Evolutionary conservation across 1,140 invertebrate genomes (phyloP), one percentile per base, ranked within the genome.

Genomic region (Stenopsyche tienmushanensis): DNA sequence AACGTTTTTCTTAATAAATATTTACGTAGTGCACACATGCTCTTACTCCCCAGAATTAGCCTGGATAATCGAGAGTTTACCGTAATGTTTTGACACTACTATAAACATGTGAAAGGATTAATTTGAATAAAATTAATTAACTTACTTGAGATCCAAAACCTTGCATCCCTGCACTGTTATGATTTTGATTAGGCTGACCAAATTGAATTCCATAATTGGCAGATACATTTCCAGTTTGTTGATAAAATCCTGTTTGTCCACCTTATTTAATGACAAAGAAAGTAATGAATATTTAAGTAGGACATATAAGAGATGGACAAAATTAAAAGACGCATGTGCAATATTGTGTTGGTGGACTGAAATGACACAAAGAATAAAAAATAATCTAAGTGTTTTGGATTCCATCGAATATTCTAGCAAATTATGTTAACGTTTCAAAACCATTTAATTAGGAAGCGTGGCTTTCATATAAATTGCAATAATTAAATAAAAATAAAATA

Each of bases 131-230:
- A 50, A 50, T 21, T 50, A 20, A 49, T 24, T 9, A 29, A 10
- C 15, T 1, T 55, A 70, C 64, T 59, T 70, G 68, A 0, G 69
- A 70, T 1, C 65, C 50, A 44, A 67, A 70, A 21, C 57, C 62
- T 54, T 70, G 69, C 7, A 70, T 60, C 18, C 55, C 62, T 10
- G 69, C 65, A 18, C 45, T 70, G 58, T 65, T 70, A 23, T 70
- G 69, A 42, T 59, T 67, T 54, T 70, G 68, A 47, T 66, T 70
- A 2, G 64, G 68, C 21, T 66, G 65, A 20, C 65, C 65, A 34
- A 70, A 70, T 65, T 66, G 69, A 17, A 70, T 64, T 24, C 69
- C 57, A 17, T 67, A 70, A 29, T 67, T 70, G 23, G 59, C 64
- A 1, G 67, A 69, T 17, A 65, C 67, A 39, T 70, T 70, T 10